Percentiles rank a stretch among this genome's conserved stretches.
Evolutionary conservation across 2,888 invertebrate genomes (phyloP).

Genomic region (Melieria picta): DNA sequence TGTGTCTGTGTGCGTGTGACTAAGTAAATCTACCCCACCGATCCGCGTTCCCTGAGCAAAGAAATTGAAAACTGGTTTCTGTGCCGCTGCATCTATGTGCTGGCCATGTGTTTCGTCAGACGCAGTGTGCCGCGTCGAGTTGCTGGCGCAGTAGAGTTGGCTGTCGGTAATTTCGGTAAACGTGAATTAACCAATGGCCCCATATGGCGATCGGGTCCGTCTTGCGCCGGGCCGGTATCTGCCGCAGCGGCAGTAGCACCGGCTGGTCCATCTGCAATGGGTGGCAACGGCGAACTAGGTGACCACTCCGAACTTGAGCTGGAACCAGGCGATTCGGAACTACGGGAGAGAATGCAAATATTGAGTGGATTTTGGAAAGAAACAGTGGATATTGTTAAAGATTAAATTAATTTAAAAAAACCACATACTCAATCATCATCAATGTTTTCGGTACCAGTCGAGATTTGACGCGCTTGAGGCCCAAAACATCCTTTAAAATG

Average conservation of each 20-base stretch:
- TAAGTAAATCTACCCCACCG: too few species aligned
- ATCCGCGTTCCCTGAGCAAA: conserved; percentile 23
- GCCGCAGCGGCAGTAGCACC: conserved; percentile 23
- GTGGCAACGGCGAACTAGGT: conserved; percentile 63
- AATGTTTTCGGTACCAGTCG: too few species aligned
- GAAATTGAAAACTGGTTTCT: not conserved
- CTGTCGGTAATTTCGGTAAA: conserved; percentile 56
- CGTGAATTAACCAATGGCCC: conserved; percentile 63
- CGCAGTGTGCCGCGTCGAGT: conserved; percentile 18
- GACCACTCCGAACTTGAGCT: conserved; percentile 67
- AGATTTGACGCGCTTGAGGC: too few species aligned
- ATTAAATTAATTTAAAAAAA: not conserved
- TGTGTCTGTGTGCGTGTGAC: too few species aligned
- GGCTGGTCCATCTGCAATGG: conserved; percentile 50
- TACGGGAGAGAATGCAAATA: conserved; percentile 33
- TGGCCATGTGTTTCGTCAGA: conserved; percentile 11
- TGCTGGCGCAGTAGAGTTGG: conserved; percentile 33
- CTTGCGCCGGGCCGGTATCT: conserved; percentile 43
- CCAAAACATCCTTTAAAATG: too few species aligned
- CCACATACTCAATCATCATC: too few species aligned
- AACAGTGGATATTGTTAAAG: not conserved
- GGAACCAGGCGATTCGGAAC: conserved; percentile 65
- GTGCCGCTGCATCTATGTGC: conserved; percentile 2
- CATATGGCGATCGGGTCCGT: conserved; percentile 62
- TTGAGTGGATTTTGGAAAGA: not conserved